Evolutionary conservation across 1,140 invertebrate species (phyloP).

Genomic region (Geopemphigus sp.): DNA sequence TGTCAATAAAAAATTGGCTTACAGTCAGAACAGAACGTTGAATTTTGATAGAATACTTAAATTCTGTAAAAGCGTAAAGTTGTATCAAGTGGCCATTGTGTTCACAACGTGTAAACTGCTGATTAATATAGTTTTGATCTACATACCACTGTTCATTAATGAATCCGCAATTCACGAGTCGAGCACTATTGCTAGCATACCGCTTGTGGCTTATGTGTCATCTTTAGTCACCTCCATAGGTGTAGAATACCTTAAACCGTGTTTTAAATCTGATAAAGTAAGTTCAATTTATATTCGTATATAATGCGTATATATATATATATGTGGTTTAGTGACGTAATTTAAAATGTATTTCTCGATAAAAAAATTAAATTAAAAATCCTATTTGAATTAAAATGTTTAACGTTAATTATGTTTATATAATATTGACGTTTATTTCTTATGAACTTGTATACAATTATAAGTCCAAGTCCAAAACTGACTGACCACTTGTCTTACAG

Average conservation of each 20-base stretch:
- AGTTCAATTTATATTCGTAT: conserved; percentile 6
- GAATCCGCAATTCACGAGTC: conserved; percentile 65
- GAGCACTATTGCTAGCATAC: conserved; percentile 79
- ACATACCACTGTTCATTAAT: conserved; percentile 82
- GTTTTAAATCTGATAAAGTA: conserved; percentile 41
- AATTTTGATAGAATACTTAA: conserved; percentile 18
- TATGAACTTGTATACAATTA: too few species aligned
- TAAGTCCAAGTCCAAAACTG: too few species aligned
- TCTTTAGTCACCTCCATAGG: conserved; percentile 79
- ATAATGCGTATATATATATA: too few species aligned
- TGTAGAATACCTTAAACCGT: conserved; percentile 60
- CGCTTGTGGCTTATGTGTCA: conserved; percentile 77
- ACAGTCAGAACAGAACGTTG: conserved; percentile 7
- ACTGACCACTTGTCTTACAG: too few species aligned
- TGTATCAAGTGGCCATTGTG: conserved; percentile 56
- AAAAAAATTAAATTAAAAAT: too few species aligned
- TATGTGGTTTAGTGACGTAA: too few species aligned
- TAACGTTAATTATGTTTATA: too few species aligned
- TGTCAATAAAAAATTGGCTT: neutral
- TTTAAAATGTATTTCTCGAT: too few species aligned
- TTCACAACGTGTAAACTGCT: conserved; percentile 83
- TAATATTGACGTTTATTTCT: too few species aligned
- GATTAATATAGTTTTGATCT: conserved; percentile 80
- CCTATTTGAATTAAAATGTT: too few species aligned
- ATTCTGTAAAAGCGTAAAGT: conserved; percentile 40